Evolutionary conservation across 2,888 invertebrate genomes (phyloP).

Genomic region (Galerucella pusilla): DNA sequence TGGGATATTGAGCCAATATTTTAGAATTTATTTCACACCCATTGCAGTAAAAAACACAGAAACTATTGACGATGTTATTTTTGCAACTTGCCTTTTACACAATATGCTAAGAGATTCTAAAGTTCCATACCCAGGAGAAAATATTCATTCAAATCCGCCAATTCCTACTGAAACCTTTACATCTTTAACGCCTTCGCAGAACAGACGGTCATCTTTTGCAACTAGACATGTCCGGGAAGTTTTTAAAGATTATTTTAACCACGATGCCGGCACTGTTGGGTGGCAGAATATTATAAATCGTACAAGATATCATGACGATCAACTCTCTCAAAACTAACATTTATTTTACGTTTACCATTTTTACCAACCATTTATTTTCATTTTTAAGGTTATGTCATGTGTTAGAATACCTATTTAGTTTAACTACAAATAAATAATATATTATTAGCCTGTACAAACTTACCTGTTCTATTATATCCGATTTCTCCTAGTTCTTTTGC

Average conservation of each 20-base stretch:
- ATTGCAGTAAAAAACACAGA: slow-evolving; percentile 1
- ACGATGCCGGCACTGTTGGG: not conserved
- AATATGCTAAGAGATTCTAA: slow-evolving; percentile 3
- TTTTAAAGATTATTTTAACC: slow-evolving; percentile 2
- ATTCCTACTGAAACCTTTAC: slow-evolving; percentile 4
- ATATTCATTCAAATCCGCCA: slow-evolving; percentile 2
- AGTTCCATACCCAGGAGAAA: not conserved
- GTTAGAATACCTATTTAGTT: not conserved
- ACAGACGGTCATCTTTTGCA: not conserved
- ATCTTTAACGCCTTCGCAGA: not conserved
- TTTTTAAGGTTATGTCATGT: not conserved
- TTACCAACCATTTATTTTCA: not conserved
- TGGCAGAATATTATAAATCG: slow-evolving; percentile 5
- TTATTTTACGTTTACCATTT: not conserved
- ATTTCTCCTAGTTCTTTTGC: slow-evolving; percentile 11
- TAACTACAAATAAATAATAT: slow-evolving; percentile 1
- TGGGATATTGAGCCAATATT: slow-evolving; percentile 30
- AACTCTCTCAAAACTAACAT: not conserved
- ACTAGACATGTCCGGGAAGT: not conserved
- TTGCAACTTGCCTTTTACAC: not conserved
- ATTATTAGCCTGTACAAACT: not conserved
- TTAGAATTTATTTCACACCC: slow-evolving; percentile 13
- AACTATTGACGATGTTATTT: not conserved
- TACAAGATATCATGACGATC: slow-evolving; percentile 4
- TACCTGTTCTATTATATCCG: slow-evolving; percentile 13